Conservation (phyloP, 1,140 invertebrate genomes). For the Dendrolimus punctatus region DNA sequence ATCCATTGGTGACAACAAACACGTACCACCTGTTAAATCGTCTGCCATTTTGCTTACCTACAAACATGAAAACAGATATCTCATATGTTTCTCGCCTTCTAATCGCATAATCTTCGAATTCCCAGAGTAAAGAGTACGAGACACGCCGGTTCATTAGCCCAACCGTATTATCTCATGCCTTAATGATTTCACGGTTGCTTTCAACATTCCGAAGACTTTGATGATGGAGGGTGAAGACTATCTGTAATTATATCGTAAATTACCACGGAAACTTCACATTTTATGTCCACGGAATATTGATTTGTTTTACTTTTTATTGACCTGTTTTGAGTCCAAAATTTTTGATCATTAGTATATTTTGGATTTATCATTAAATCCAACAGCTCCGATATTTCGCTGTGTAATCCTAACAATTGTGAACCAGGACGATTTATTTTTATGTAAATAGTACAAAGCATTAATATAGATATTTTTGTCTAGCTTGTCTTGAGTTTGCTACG, state of each 20-base stretch:
- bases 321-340: conserved; percentile 39
- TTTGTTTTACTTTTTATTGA: conserved; percentile 43
- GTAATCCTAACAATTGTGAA: no score
- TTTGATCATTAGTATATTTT: no score
- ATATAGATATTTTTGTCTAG: no score
- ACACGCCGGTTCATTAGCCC: conserved; percentile 41
- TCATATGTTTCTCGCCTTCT: not conserved
- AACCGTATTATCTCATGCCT: conserved; percentile 50
- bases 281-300: conserved; percentile 52
- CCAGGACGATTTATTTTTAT: no score
- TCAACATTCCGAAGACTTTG: conserved; percentile 50
- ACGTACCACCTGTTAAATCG: no score
- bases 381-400: no score
- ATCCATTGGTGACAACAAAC: no score
- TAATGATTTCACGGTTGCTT: conserved; percentile 59
- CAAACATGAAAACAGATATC: not conserved
- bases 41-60: no score
- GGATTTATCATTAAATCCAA: no score
- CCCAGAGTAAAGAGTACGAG: not conserved
- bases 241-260: conserved; percentile 52
- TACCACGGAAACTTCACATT: conserved; percentile 55
- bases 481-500: no score
- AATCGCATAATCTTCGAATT: not conserved
- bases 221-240: conserved; percentile 24
- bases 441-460: no score